phyloP scores from a whole-genome alignment of 2,888 invertebrate genomes.

The Sarcophaga carnaria region DNA sequence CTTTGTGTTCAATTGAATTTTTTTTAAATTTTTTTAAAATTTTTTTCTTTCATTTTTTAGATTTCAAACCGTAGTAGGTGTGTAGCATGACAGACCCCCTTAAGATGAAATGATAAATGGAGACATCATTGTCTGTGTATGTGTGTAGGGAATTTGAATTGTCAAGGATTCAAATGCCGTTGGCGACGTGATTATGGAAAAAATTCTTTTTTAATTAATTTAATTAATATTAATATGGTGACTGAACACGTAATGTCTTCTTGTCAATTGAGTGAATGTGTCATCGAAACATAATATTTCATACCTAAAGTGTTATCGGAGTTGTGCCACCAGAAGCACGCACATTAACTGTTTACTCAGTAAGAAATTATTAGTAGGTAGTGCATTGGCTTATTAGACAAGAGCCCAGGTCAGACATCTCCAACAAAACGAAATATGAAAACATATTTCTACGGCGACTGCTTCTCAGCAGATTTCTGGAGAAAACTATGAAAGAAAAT shows the following conservation, averaged over 20 bases:
- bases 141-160: constrained; percentile 22
- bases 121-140: background rate
- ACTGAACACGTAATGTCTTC: constrained; percentile 51
- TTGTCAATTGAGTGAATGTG: constrained; percentile 30
- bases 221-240: constrained; percentile 62
- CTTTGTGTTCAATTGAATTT: too few species aligned
- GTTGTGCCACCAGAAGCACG: constrained; percentile 14
- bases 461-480: too few species aligned
- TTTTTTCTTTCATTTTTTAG: too few species aligned
- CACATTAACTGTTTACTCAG: background rate
- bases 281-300: constrained; percentile 13
- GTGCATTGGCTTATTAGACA: too few species aligned
- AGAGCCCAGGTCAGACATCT: too few species aligned
- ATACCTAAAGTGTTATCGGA: constrained; percentile 11
- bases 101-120: too few species aligned
- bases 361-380: too few species aligned
- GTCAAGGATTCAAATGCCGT: constrained; percentile 46
- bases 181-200: constrained; percentile 29
- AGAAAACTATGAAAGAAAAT: too few species aligned
- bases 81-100: background rate
- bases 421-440: too few species aligned
- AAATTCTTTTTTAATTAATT: constrained; percentile 62
- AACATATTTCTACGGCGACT: too few species aligned
- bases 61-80: background rate
- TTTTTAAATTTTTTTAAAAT: too few species aligned